Evolutionary conservation across 2,113 vertebrate species (phyloP), one percentile per base, ranked within the genome.

Genomic region (Oncorhynchus keta): DNA sequence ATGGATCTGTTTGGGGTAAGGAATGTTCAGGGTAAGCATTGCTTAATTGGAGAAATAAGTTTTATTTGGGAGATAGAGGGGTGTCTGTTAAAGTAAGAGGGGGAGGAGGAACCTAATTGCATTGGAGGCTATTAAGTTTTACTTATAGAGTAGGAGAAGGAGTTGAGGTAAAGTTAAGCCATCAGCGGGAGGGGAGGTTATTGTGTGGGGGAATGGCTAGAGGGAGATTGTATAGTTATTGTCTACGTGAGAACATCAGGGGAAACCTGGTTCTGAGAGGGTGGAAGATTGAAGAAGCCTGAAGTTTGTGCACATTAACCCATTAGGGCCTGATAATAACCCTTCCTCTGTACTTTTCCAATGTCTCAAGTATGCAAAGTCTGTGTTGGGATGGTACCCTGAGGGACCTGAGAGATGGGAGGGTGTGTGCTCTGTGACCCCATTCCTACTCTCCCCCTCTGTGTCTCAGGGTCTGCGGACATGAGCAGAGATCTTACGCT

Each of bases 221-320:
- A 75, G 28, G 11, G 39, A 67, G 20, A 48, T 18, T 26, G 57
- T 16, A n/a, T 24, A 49, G 68, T 76, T 79, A 39, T 55, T 76
- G 71, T 79, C 70, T 18, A 55, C 12, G 57, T 48, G 32, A 9
- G 20, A 28, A 72, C 65, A 74, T 71, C 67, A 32, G 66, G 22
- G 62, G 64, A 83, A 81, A 81, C 87, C 76, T 87, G 88, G 35
- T 81, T 85, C 78, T 76, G 32, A 70, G 20, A 24, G 35, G 70
- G 68, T 74, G 84, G 84, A 86, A 85, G 80, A 28, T 70, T 59
- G 77, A 83, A 83, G 74, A 68, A 26, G 49, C 20, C 39, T 74
- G 79, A 72, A 28, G 48, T 72, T 76, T 78, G 72, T 70, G 67
- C 24, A 62, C 57, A 74, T 85, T 76, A 81, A 57, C 61, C 59